Evolutionary conservation across 2,888 invertebrate species (phyloP).

Genomic region (Ormyrus nitidulus): DNA sequence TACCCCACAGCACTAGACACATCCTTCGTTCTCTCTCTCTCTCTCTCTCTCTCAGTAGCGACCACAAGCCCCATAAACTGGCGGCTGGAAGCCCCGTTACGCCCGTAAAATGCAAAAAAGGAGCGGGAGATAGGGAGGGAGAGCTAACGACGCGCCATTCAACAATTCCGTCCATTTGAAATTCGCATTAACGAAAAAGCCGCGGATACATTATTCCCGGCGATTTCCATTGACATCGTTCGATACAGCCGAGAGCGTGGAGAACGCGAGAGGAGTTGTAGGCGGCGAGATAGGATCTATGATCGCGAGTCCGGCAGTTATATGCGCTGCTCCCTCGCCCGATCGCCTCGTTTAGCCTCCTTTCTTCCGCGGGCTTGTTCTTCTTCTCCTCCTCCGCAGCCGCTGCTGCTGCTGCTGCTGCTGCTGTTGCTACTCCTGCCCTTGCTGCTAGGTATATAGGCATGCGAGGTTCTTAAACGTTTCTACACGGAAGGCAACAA

Average conservation of each 20-base stretch:
- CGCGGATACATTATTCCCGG: constrained; percentile 14
- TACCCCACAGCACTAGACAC: not conserved
- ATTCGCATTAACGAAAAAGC: constrained; percentile 42
- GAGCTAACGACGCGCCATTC: constrained; percentile 45
- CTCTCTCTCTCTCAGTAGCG: too few relatives aligned
- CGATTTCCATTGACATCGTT: constrained; percentile 49
- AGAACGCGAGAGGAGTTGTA: constrained; percentile 27
- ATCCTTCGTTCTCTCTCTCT: not conserved
- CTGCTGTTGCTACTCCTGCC: not conserved
- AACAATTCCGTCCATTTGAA: constrained; percentile 39
- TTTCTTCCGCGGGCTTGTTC: constrained; percentile 33
- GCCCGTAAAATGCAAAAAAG: constrained; percentile 8
- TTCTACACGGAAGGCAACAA: constrained; percentile 53
- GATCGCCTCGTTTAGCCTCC: constrained; percentile 31
- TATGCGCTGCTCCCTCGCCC: constrained; percentile 13
- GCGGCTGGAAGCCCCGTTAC: constrained; percentile 9
- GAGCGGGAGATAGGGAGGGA: not conserved
- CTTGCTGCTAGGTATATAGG: not conserved
- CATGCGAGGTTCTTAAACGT: constrained; percentile 31
- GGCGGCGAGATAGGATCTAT: constrained; percentile 52
- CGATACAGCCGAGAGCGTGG: constrained; percentile 7
- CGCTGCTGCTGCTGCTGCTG: not conserved
- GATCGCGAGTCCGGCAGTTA: constrained; percentile 15
- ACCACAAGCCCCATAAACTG: not conserved
- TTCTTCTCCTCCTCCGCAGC: constrained; percentile 22